Conservation (phyloP, 2,113 vertebrate species). For the Plestiodon gilberti region DNA sequence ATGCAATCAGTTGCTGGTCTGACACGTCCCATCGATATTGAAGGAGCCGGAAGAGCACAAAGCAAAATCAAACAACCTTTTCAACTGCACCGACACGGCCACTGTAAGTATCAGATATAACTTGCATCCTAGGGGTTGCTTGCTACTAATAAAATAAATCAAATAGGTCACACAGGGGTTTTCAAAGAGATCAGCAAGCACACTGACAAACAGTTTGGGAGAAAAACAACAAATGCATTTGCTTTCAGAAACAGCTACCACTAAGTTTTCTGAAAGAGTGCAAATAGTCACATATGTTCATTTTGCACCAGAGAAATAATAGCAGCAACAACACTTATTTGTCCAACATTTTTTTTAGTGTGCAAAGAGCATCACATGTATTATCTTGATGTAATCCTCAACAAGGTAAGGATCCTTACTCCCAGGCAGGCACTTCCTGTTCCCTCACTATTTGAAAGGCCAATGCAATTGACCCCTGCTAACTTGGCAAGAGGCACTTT, state of each 20-base stretch:
- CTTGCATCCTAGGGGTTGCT: background rate
- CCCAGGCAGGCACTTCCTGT: too few relatives aligned
- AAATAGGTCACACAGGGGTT: background rate
- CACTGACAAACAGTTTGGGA: background rate
- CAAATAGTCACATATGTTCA: background rate
- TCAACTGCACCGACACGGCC: background rate
- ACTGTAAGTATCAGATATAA: background rate
- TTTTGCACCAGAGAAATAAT: background rate
- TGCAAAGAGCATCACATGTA: too few relatives aligned
- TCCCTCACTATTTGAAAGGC: too few relatives aligned
- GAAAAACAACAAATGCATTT: background rate
- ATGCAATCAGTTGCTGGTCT: constrained; percentile 23
- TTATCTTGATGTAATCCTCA: too few relatives aligned
- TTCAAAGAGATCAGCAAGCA: background rate
- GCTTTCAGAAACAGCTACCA: background rate
- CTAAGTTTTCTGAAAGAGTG: background rate
- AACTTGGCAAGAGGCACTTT: too few relatives aligned
- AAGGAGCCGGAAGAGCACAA: constrained; percentile 1
- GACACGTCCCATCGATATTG: background rate
- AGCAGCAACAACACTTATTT: too few relatives aligned
- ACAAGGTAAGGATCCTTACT: background rate
- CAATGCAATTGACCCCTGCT: too few relatives aligned
- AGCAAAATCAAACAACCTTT: background rate
- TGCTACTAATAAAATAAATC: constrained; percentile 13
- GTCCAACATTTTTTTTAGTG: background rate